Evolutionary conservation across 2,113 vertebrate species (phyloP).

Genomic region (Gallinago undulata): DNA sequence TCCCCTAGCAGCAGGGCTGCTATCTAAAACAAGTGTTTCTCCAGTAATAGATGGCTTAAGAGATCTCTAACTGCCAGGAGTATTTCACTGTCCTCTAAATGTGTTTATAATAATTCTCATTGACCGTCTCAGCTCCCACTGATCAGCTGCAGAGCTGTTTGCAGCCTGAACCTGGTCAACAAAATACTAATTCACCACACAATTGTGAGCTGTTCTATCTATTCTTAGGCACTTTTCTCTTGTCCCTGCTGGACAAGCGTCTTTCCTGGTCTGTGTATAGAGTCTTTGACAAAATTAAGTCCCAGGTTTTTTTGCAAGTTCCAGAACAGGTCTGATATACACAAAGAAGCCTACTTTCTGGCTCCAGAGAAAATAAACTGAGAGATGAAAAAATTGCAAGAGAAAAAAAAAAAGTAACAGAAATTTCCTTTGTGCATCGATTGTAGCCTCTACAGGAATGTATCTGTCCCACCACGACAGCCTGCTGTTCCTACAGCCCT

Average conservation of each 20-base stretch:
- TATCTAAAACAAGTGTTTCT: conserved; percentile 40
- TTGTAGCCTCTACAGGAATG: neutral
- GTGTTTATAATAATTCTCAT: neutral
- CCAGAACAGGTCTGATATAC: neutral
- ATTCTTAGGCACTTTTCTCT: neutral
- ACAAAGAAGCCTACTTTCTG: neutral
- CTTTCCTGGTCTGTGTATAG: neutral
- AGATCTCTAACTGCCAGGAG: neutral
- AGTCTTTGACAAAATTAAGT: neutral
- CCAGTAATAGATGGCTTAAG: neutral
- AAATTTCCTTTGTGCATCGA: neutral
- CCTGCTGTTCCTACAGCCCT: neutral
- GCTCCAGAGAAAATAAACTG: neutral
- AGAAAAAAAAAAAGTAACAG: neutral
- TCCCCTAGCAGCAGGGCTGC: conserved; percentile 1
- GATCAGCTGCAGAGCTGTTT: neutral
- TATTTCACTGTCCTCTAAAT: neutral
- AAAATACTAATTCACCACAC: neutral
- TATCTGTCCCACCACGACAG: neutral
- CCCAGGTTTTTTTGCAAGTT: neutral
- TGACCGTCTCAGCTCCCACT: neutral
- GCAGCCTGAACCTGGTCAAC: neutral
- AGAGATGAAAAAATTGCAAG: neutral
- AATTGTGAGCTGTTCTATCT: neutral
- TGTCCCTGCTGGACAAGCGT: neutral